phyloP scores from a whole-genome alignment of 2,888 invertebrate species.

The Athetis lepigone region DNA sequence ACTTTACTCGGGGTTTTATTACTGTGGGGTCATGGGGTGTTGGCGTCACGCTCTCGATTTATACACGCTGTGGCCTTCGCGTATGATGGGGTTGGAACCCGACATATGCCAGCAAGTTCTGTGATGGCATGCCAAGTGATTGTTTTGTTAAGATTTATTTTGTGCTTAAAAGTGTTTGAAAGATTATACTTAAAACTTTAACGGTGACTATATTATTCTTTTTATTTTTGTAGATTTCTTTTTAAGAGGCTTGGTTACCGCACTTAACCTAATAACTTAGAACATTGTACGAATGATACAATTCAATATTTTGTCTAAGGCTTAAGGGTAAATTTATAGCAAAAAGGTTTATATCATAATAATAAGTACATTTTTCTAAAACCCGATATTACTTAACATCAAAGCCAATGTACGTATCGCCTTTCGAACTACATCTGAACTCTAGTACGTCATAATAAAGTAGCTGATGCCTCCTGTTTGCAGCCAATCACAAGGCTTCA shows the following conservation, averaged over 20 bases:
- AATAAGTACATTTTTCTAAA: neutral
- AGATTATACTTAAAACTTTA: too few species aligned
- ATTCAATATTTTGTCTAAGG: too few species aligned
- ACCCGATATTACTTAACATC: neutral
- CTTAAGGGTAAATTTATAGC: too few species aligned
- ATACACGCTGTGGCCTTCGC: constrained; percentile 11
- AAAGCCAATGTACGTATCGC: neutral
- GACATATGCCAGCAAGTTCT: neutral
- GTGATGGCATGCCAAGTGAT: neutral
- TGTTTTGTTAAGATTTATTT: too few species aligned
- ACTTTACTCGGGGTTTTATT: constrained; percentile 38
- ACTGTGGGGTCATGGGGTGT: constrained; percentile 18
- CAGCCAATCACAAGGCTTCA: constrained; percentile 32
- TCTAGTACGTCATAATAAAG: constrained; percentile 8
- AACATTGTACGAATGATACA: too few species aligned
- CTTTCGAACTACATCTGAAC: neutral
- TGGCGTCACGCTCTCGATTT: constrained; percentile 31
- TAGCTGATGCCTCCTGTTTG: constrained; percentile 6
- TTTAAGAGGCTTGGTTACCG: too few species aligned
- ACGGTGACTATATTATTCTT: too few species aligned
- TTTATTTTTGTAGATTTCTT: too few species aligned
- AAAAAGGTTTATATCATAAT: too few species aligned
- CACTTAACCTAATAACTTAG: too few species aligned
- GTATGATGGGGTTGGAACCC: neutral
- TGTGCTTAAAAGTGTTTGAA: too few species aligned